phyloP scores from a whole-genome alignment of 2,113 vertebrate genomes.

The Siniperca knerii region DNA sequence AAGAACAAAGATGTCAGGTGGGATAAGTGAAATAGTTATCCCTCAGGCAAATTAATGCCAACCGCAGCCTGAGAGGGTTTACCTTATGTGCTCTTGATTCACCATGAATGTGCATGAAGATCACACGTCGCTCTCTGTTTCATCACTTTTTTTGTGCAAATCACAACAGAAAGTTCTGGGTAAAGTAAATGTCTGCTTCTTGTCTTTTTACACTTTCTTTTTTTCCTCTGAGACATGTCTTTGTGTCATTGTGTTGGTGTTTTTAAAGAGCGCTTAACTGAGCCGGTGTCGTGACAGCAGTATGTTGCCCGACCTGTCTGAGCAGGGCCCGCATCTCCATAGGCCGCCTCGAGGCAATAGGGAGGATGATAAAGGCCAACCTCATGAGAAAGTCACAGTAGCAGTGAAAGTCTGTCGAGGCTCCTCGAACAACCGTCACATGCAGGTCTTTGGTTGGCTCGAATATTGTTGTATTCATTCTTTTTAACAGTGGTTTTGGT shows the following conservation, averaged over 20 bases:
- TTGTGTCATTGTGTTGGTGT: slow-evolving; percentile 29
- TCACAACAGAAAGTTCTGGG: not conserved
- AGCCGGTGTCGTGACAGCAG: slow-evolving; percentile 63
- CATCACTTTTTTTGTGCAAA: not conserved
- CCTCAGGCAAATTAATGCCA: slow-evolving; percentile 50
- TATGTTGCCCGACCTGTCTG: slow-evolving; percentile 77
- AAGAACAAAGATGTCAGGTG: slow-evolving; percentile 39
- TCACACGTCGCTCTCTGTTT: not conserved
- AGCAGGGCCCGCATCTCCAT: slow-evolving; percentile 67
- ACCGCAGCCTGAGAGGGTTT: slow-evolving; percentile 12
- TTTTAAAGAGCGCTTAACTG: slow-evolving; percentile 35
- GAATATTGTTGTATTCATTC: not conserved
- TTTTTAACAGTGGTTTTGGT: not conserved
- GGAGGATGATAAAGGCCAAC: slow-evolving; percentile 38
- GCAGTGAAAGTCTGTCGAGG: not conserved
- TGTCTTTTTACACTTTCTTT: not conserved
- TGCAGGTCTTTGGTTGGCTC: not conserved
- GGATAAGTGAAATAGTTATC: slow-evolving; percentile 43
- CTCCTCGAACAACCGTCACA: not conserved
- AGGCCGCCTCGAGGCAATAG: slow-evolving; percentile 44
- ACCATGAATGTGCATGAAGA: not conserved
- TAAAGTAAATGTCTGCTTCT: not conserved
- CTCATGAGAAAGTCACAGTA: slow-evolving; percentile 57
- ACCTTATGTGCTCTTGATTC: slow-evolving; percentile 33
- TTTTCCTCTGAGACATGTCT: slow-evolving; percentile 8